Base-by-base conservation (phyloP, 1,140 invertebrate genomes). In the Piezodorus guildinii region DNA sequence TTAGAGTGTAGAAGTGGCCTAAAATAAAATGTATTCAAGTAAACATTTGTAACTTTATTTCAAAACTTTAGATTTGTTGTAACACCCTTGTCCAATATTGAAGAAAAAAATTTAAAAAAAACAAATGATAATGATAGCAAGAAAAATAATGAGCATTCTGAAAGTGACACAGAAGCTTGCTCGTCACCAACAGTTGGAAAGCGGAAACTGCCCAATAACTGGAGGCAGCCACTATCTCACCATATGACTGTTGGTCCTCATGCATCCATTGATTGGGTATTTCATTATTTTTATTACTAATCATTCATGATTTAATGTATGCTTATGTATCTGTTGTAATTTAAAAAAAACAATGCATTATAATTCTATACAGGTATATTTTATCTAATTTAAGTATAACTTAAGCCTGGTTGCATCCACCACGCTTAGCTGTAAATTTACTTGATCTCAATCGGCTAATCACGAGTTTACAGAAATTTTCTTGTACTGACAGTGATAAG, bases 211-310 rank as follows among this genome's bases (percentile, higher is more conserved):
- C 52, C 30, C 21, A 59, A 15, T 60, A 4, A 16, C 15, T 43
- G 39, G 30, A 39, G 30, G 25, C 69, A 70, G 15, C 62, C 63
- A 8, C 21, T 68, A 12, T 59, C 74, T 54, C 79, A 82, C 69
- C 81, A 83, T 71, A 66, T 83, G 16, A 83, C 81, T 0, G 81
- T 83, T 54, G 81, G 81, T 21, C 80, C 81, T 16, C 78, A 82
- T 60, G 82, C 82, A 17, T 83, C 81, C 56, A 76, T 82, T 10
- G 83, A 85, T 70, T 85, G 83, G 83, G 80, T 64, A 60, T 45
- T 23, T 62, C 1, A 10, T 39, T 39, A 10, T 4, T 39, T 39
- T 8, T 39, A 39, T 10, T 39, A 39, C n/a, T 21, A 12, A 21
- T 58, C 27, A 23, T 10, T n/a, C 12, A 39, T 10, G 1, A 4